Base-by-base conservation (phyloP, 2,797 vertebrate genomes). In the Enoplosus armatus region DNA sequence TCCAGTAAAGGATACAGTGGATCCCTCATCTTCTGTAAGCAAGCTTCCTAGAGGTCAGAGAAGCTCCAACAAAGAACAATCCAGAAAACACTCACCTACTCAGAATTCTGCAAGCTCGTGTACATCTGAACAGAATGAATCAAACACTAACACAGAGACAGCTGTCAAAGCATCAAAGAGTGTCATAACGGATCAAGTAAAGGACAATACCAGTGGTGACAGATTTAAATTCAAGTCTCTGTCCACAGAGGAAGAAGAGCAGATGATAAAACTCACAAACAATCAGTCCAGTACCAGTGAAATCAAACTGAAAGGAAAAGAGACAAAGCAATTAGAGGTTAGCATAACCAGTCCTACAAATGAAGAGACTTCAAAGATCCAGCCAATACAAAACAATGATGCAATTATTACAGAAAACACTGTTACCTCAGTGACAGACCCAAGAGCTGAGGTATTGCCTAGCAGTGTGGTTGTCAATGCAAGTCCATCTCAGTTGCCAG, bases 1-100 rank as follows among this genome's bases (percentile, higher is more conserved):
- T 72, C 67, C 82, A 27, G 53, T 47, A 9, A 95, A 88, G 65
- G 91, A 93, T 22, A 37, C 72, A 12, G 45, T 26, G 11, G 87
- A 92, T 56, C 58, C 74, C 14, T 63, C 61, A 6, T 29, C 70
- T 11, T 29, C 75, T 33, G 66, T 33, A 4, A 94, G 91, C 87
- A 94, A 90, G 68, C 91, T 94, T 75, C 92, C 93, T 3, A 79
- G 80, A 63, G 83, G 61, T 73, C 90, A 85, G 48, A 94, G 73
- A 66, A 76, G 60, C 63, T 56, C 87, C 14, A 81, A 47, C 54
- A 93, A 93, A 86, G 31, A 69, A 12, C 92, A 84, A 81, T 26
- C 71, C 18, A 82, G n/a, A 47, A 92, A 75, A 72, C 37, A 37
- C 22, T 26, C 86, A 73, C 31, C 51, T 51, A 67, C 45, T 45